A percentile compares a stretch with the other conserved stretches of the same genome.
phyloP scores from a whole-genome alignment of 2,113 vertebrate species.

The Cryptotis parvus region DNA sequence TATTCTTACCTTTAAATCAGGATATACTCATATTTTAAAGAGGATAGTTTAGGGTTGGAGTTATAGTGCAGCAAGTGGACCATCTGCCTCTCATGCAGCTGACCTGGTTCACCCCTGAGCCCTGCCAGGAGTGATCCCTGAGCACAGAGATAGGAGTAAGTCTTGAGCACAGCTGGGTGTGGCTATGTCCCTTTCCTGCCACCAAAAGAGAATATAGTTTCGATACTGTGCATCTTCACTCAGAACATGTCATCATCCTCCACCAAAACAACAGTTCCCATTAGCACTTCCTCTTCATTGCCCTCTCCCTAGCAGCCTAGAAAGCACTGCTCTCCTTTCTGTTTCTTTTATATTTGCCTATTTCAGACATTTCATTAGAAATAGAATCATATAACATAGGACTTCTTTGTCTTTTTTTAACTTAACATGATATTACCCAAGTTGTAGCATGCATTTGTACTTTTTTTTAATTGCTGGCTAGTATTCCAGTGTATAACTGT shows the following conservation, averaged over 20 bases:
- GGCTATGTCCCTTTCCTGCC: too few relatives aligned
- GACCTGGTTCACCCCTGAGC: too few relatives aligned
- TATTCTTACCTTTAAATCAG: constrained; percentile 36
- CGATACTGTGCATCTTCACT: neutral
- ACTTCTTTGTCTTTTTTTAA: neutral
- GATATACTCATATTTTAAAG: constrained; percentile 2
- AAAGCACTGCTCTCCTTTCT: neutral
- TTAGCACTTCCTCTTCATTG: neutral
- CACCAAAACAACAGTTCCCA: neutral
- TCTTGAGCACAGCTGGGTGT: too few relatives aligned
- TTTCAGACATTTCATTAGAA: neutral
- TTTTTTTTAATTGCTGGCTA: constrained; percentile 2
- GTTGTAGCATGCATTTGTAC: neutral
- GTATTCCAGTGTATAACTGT: neutral
- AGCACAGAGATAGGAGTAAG: too few relatives aligned
- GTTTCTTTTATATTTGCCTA: neutral
- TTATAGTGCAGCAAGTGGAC: too few relatives aligned
- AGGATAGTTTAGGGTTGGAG: neutral
- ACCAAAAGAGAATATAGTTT: neutral
- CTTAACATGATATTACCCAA: neutral
- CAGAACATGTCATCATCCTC: neutral
- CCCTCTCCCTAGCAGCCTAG: neutral
- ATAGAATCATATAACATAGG: neutral
- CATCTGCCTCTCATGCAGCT: too few relatives aligned
- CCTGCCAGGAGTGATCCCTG: too few relatives aligned